phyloP scores from a whole-genome alignment of 2,113 vertebrate species.

The Sisor rabdophorus region DNA sequence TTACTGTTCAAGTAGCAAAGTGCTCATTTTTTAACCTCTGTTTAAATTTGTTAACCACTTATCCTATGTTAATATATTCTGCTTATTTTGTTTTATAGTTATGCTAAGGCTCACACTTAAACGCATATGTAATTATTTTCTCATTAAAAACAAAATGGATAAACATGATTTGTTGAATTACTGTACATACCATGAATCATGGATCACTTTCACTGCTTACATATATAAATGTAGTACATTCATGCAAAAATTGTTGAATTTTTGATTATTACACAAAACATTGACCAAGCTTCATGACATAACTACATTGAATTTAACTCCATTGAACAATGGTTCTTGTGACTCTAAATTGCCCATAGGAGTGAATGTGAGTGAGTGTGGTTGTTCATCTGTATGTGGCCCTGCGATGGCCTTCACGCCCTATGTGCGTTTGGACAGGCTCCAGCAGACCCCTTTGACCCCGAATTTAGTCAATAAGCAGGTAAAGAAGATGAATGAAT shows the following conservation, averaged over 20 bases:
- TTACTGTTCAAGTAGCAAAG: constrained; percentile 44
- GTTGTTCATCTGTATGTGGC: too few species aligned
- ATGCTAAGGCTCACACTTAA: constrained; percentile 82
- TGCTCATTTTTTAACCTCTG: constrained; percentile 56
- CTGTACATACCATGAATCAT: not conserved
- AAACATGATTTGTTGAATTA: constrained; percentile 14
- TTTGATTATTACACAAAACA: not conserved
- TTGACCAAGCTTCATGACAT: not conserved
- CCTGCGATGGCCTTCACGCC: too few species aligned
- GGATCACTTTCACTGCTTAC: too few species aligned
- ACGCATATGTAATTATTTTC: constrained; percentile 94
- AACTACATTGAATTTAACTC: too few species aligned
- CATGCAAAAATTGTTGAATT: too few species aligned
- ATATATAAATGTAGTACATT: not conserved
- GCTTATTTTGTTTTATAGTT: constrained; percentile 86
- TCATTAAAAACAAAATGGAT: constrained; percentile 85
- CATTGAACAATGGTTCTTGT: too few species aligned
- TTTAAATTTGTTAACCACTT: constrained; percentile 84
- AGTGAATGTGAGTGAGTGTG: too few species aligned
- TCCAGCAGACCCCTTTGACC: too few species aligned
- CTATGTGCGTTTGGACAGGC: too few species aligned
- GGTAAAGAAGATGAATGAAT: too few species aligned
- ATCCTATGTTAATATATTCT: constrained; percentile 78
- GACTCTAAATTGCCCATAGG: too few species aligned
- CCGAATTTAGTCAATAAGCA: too few species aligned